Conservation (phyloP, 1,140 invertebrate species). For the Drosophila paulistorum region DNA sequence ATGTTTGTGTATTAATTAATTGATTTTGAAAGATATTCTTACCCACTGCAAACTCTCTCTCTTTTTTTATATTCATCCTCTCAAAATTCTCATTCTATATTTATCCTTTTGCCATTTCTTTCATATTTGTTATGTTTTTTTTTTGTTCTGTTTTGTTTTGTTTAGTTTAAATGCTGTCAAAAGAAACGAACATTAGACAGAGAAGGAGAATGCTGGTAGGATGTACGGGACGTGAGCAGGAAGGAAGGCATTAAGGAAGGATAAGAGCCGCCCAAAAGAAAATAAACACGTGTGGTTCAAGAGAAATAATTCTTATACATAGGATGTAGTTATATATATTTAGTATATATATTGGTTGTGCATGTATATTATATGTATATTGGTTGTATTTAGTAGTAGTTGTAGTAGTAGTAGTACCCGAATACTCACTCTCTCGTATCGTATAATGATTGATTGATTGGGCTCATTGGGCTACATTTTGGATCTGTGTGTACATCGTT, state of each 20-base stretch:
- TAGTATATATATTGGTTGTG: neutral
- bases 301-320: conserved; percentile 9
- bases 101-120: conserved; percentile 20
- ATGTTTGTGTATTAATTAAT: conserved; percentile 19
- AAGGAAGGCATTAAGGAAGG: neutral
- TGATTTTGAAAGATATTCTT: conserved; percentile 50
- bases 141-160: conserved; percentile 5
- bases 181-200: conserved; percentile 56
- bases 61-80: conserved; percentile 36
- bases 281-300: neutral
- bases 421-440: conserved; percentile 72
- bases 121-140: conserved; percentile 19
- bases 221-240: too few species aligned
- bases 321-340: neutral
- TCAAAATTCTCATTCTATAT: conserved; percentile 49
- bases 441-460: conserved; percentile 15
- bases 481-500: conserved; percentile 25
- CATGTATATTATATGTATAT: neutral
- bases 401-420: conserved; percentile 40
- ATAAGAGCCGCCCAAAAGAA: neutral
- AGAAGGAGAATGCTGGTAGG: conserved; percentile 24
- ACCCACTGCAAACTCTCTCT: conserved; percentile 55
- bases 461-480: conserved; percentile 1
- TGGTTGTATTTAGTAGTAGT: conserved; percentile 22
- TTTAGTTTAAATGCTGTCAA: conserved; percentile 51